A percentile compares a stretch with the other conserved stretches of the same genome.
These are phyloP conservation scores for Ectemnius continuus DNA, from an alignment of 2,888 invertebrate species.

Conservation along the genomic window DNA sequence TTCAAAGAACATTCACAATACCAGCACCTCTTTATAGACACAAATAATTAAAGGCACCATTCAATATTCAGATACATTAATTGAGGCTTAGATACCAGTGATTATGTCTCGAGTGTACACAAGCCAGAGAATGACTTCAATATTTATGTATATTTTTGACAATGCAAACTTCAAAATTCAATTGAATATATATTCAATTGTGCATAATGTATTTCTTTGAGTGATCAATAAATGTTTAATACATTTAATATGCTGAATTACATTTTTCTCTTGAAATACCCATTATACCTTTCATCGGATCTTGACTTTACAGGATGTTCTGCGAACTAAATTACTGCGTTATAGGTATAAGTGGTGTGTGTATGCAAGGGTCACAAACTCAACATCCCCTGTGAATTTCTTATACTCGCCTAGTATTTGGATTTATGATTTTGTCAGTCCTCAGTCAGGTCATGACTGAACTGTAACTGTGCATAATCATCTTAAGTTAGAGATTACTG, in stretches of 20 bases:
- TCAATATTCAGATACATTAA: too few relatives aligned
- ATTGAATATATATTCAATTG: conserved; percentile 2
- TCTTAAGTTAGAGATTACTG: not conserved
- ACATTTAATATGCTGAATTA: conserved; percentile 41
- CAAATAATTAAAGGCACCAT: too few relatives aligned
- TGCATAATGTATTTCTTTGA: conserved; percentile 46
- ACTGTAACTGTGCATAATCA: too few relatives aligned
- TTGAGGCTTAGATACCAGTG: too few relatives aligned
- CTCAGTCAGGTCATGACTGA: too few relatives aligned
- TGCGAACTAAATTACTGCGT: not conserved
- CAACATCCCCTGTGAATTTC: not conserved
- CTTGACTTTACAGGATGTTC: conserved; percentile 23
- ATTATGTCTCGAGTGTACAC: too few relatives aligned
- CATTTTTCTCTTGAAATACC: conserved; percentile 48
- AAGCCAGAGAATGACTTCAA: not conserved
- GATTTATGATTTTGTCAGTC: too few relatives aligned
- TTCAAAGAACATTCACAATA: too few relatives aligned
- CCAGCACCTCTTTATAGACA: too few relatives aligned
- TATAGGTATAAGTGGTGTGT: too few relatives aligned
- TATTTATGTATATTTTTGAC: not conserved
- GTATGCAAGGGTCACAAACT: not conserved
- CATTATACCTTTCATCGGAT: conserved; percentile 27
- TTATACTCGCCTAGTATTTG: not conserved
- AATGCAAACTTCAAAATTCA: conserved; percentile 30
- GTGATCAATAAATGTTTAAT: conserved; percentile 54